A percentile compares a stretch with the other conserved stretches of the same genome.
phyloP scores from a whole-genome alignment of 2,888 invertebrate species.

The Drosophila mimica region DNA sequence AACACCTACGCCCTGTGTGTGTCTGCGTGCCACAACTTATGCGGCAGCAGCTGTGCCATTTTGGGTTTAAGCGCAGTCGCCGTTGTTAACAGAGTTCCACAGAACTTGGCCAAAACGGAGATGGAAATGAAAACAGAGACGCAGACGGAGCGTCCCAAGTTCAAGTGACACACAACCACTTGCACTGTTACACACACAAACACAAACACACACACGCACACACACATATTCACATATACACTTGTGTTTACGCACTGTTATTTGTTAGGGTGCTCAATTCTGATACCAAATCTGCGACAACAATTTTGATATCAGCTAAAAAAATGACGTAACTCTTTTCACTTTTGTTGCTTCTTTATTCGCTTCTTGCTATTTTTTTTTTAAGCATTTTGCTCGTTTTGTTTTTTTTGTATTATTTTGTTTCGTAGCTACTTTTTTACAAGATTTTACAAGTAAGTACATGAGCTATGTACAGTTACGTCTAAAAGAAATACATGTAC shows the following conservation, averaged over 20 bases:
- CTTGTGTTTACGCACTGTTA: constrained; percentile 5
- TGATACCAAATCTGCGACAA: constrained; percentile 85
- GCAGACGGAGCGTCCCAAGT: constrained; percentile 48
- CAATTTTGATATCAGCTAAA: constrained; percentile 85
- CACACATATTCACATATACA: not conserved
- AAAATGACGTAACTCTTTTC: constrained; percentile 84
- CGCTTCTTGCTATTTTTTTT: constrained; percentile 41
- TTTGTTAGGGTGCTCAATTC: constrained; percentile 82
- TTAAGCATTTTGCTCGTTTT: constrained; percentile 69
- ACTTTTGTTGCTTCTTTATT: constrained; percentile 68
- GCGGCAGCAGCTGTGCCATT: constrained; percentile 62
- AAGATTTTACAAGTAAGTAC: constrained; percentile 39
- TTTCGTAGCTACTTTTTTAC: constrained; percentile 17
- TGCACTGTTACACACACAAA: constrained; percentile 25
- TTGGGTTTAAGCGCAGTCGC: constrained; percentile 52
- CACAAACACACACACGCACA: constrained; percentile 5
- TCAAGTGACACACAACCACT: constrained; percentile 63
- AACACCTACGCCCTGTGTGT: constrained; percentile 13
- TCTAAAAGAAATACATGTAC: constrained; percentile 33
- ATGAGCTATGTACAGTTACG: constrained; percentile 42
- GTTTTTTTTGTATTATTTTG: not conserved
- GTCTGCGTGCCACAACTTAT: constrained; percentile 48
- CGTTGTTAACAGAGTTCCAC: constrained; percentile 28
- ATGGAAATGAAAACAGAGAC: constrained; percentile 2
- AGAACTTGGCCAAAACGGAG: constrained; percentile 37